Evolutionary conservation across 2,888 invertebrate species (phyloP).

Genomic region (Stomorhina lunata): DNA sequence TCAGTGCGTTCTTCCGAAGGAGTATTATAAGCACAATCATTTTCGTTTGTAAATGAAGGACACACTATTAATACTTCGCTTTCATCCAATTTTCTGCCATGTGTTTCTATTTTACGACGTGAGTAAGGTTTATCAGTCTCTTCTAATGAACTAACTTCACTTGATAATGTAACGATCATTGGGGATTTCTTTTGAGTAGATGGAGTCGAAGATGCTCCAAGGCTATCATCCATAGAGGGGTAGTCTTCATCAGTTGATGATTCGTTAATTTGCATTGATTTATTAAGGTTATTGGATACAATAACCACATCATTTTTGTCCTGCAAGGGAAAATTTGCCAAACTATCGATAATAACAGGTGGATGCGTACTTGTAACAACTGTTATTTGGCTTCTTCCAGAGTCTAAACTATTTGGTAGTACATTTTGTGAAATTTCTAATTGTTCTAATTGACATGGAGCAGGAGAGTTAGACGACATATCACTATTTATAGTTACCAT

Average conservation of each 20-base stretch:
- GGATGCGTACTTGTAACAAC: conserved; percentile 91
- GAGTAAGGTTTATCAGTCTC: conserved; percentile 51
- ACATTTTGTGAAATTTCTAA: conserved; percentile 74
- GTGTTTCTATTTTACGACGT: conserved; percentile 45
- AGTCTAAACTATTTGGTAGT: conserved; percentile 87
- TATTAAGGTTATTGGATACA: conserved; percentile 89
- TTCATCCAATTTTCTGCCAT: conserved; percentile 88
- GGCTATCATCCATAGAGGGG: conserved; percentile 88
- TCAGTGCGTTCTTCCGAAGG: conserved; percentile 72
- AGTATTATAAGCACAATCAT: conserved; percentile 83
- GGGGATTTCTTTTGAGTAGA: conserved; percentile 75
- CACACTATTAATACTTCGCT: conserved; percentile 92
- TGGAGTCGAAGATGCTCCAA: conserved; percentile 82
- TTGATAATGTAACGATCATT: conserved; percentile 76
- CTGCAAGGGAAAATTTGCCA: conserved; percentile 63
- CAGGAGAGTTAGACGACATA: conserved; percentile 72
- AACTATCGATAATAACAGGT: conserved; percentile 86
- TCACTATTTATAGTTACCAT: conserved; percentile 79
- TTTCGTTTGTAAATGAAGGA: conserved; percentile 84
- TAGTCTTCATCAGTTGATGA: conserved; percentile 89
- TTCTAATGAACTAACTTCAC: conserved; percentile 58
- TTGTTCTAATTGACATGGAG: conserved; percentile 67
- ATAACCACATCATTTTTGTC: conserved; percentile 86
- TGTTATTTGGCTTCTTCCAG: conserved; percentile 87
- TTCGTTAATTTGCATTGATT: conserved; percentile 82